Conservation (phyloP, 2,888 invertebrate species). For the Epistrophella euchroma region DNA sequence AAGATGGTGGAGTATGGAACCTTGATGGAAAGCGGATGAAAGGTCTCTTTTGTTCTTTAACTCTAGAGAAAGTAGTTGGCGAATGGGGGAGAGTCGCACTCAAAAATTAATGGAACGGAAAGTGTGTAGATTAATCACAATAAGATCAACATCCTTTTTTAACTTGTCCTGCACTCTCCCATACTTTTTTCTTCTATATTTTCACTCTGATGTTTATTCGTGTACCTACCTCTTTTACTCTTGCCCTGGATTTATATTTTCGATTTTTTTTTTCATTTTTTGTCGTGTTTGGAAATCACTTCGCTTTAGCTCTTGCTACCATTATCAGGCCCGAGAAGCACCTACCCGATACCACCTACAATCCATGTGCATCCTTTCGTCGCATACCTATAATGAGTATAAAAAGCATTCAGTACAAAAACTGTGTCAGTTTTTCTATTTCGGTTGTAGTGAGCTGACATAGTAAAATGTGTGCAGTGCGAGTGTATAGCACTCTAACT, state of each 20-base stretch:
- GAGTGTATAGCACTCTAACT: slow-evolving; percentile 3
- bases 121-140: slow-evolving; percentile 75
- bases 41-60: slow-evolving; percentile 39
- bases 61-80: slow-evolving; percentile 29
- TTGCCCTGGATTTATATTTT: slow-evolving; percentile 51
- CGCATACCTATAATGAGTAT: slow-evolving; percentile 58
- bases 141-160: slow-evolving; percentile 64
- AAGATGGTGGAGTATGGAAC: neutral
- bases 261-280: slow-evolving; percentile 9
- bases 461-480: slow-evolving; percentile 24
- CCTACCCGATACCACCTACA: slow-evolving; percentile 6
- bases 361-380: slow-evolving; percentile 43
- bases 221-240: neutral
- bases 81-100: slow-evolving; percentile 51
- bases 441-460: slow-evolving; percentile 48
- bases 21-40: slow-evolving; percentile 5
- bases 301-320: slow-evolving; percentile 26
- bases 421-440: slow-evolving; percentile 39
- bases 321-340: slow-evolving; percentile 1
- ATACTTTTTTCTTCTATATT: neutral
- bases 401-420: slow-evolving; percentile 56
- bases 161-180: slow-evolving; percentile 3
- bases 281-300: slow-evolving; percentile 43
- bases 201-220: neutral
- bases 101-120: slow-evolving; percentile 75